These are phyloP conservation scores for Strix aluco DNA, from an alignment of 2,113 vertebrate species.

Conservation along the genomic window DNA sequence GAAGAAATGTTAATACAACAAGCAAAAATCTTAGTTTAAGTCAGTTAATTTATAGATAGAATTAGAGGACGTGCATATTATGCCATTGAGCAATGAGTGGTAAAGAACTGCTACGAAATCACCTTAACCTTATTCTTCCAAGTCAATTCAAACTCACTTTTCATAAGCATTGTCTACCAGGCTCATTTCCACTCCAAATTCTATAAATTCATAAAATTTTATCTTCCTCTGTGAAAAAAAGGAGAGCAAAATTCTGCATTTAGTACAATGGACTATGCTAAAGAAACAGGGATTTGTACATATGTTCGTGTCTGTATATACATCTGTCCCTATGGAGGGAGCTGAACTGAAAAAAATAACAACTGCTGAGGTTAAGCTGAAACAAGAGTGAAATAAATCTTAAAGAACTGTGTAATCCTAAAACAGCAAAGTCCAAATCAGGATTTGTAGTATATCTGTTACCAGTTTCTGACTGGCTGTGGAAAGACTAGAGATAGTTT, in stretches of 20 bases:
- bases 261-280: not conserved
- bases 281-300: not conserved
- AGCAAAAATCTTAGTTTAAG: not conserved
- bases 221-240: not conserved
- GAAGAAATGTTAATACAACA: not conserved
- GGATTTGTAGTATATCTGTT: not conserved
- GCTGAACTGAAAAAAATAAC: not conserved
- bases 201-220: not conserved
- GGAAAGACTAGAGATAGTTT: not conserved
- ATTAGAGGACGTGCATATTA: not conserved
- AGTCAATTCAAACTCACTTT: not conserved
- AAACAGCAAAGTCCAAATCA: not conserved
- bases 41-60: not conserved
- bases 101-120: not conserved
- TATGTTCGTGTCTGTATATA: not conserved
- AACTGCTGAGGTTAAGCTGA: not conserved
- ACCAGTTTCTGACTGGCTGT: not conserved
- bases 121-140: not conserved
- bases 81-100: not conserved
- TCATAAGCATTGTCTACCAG: not conserved
- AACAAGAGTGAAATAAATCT: not conserved
- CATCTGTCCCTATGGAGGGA: not conserved
- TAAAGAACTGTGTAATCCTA: not conserved
- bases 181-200: not conserved
- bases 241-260: not conserved